Base-by-base conservation (phyloP, 1,140 invertebrate species). In the Kradibia gibbosae region DNA sequence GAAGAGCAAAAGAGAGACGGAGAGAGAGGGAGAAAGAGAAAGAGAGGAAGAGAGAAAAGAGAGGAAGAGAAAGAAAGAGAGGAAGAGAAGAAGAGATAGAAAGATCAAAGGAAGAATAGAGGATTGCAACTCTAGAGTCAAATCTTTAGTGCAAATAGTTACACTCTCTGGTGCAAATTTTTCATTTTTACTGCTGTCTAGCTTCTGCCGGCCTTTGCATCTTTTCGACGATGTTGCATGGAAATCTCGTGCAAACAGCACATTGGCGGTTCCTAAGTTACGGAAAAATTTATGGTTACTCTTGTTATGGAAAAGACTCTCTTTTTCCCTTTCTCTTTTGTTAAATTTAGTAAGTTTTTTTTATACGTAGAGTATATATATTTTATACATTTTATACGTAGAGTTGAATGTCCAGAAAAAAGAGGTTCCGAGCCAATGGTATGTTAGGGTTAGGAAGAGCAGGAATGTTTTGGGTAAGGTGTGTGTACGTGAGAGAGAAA, bases 211-310 rank as follows among this genome's bases (percentile, higher is more conserved):
- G 80, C 80, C 70, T 82, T 85, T 84, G 84, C 78, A 78, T 82
- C 75, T 71, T 45, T 71, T 73, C 48, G 20, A 17, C 70, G 17
- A 34, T 17, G 34, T 15, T 82, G 62, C 82, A 82, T 84, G 82
- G 82, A 85, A 82, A 87, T 83, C 86, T 88, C 85, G 87, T 87
- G 89, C 87, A 81, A 85, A 82, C 71, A 88, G 89, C 87, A 88
- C 86, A 86, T 78, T 85, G 78, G 78, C 80, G 85, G 84, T 84
- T 83, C 86, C 85, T 86, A 85, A 87, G 86, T 88, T 88, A 88
- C 85, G 86, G 84, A 84, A 86, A 88, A 89, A 87, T 90, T 90
- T 90, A 90, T 87, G 89, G 85, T 84, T 84, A 83, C 85, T n/a
- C 83, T 78, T 85, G 77, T 67, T 67, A 60, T 53, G 34, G n/a